Evolutionary conservation across 1,140 invertebrate species (phyloP), one percentile per base, ranked within the genome.

Genomic region (Aphelinus atriplicis): DNA sequence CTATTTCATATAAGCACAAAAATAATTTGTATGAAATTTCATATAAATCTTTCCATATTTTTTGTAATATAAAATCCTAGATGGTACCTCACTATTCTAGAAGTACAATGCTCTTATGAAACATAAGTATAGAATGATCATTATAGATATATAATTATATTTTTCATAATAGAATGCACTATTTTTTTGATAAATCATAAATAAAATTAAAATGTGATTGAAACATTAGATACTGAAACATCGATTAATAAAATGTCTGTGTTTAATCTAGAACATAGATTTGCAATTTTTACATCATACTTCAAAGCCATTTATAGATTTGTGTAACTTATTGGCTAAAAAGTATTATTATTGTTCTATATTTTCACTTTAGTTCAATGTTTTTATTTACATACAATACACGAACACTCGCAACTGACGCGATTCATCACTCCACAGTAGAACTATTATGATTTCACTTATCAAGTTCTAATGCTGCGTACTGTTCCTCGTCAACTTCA

Each of bases 401-500:
- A 76, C 69, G 47, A 10, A 67, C 67, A 71, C 69, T 76, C 51
- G 51, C 61, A 71, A 71, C 51, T 50, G 47, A 48, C 63, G 3
- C 10, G 48, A 5, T 71, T 60, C 3, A 26, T 56, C 62, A 75
- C 47, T 60, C 60, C 61, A 69, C 48, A 7, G 51, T 55, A 70
- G 63, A 68, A 62, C 6, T 58, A 66, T 56, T 79, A 87, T 84
- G 89, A 83, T 90, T 72, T 89, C 88, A 91, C 85, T 91, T 91
- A 80, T 91, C 90, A 47, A 92, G 83, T 82, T 93, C 92, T 70
- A 93, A 84, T 73, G 92, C 91, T 78, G 92, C 92, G 80, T 94
- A 95, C 81, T 95, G 94, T 80, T 95, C 94, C 79, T 94, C 93
- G 75, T 94, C 92, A 57, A 95, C 91, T 86, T 95, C 93, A 42